Evolutionary conservation across 2,113 vertebrate genomes (phyloP).

Genomic region (Ciconia maguari): DNA sequence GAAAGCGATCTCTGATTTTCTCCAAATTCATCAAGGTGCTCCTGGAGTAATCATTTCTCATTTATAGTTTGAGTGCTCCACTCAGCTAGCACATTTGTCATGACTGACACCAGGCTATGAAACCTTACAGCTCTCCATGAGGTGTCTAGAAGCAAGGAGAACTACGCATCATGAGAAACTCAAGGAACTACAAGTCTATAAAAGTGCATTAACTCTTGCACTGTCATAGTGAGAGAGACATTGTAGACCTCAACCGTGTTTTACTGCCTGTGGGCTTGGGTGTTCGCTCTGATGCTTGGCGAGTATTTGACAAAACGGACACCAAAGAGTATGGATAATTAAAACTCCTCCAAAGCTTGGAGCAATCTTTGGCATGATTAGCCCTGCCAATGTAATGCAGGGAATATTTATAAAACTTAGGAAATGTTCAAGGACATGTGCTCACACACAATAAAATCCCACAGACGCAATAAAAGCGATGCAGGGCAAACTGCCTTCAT

Average conservation of each 20-base stretch:
- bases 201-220: not conserved
- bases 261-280: not conserved
- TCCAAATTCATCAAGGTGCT: conserved; percentile 51
- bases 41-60: conserved; percentile 44
- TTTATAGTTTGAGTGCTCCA: not conserved
- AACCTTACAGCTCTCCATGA: conserved; percentile 38
- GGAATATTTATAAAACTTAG: not conserved
- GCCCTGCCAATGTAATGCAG: not conserved
- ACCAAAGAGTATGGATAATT: not conserved
- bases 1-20: conserved; percentile 24
- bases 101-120: conserved; percentile 7
- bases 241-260: not conserved
- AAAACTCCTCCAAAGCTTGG: not conserved
- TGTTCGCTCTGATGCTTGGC: not conserved
- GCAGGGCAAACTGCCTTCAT: not conserved
- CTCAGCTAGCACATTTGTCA: conserved; percentile 53
- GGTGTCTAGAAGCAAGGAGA: not conserved
- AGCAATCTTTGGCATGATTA: not conserved
- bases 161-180: not conserved
- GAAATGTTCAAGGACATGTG: not conserved
- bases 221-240: not conserved
- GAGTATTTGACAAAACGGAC: not conserved
- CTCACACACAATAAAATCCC: not conserved
- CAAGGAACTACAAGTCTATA: not conserved
- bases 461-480: not conserved